phyloP scores from a whole-genome alignment of 2,113 vertebrate species.

The Atlantisia rogersi region DNA sequence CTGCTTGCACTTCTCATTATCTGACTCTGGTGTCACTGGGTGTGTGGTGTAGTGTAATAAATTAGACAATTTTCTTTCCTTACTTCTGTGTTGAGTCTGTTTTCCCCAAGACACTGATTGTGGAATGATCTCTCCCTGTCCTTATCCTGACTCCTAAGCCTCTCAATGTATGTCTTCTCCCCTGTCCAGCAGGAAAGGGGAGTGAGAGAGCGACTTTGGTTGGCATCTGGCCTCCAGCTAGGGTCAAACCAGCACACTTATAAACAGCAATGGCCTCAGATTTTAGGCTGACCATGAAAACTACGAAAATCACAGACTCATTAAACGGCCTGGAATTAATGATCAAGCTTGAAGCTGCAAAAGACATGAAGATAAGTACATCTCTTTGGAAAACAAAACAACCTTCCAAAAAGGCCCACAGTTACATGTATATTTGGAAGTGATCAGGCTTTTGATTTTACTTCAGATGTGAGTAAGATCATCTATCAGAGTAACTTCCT shows the following conservation, averaged over 20 bases:
- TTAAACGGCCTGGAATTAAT: not conserved
- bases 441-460: not conserved
- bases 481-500: not conserved
- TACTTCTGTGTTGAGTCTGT: too few species aligned
- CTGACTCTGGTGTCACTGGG: too few species aligned
- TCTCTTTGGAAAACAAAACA: not conserved
- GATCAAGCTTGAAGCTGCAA: not conserved
- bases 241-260: not conserved
- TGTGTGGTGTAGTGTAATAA: too few species aligned
- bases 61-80: too few species aligned
- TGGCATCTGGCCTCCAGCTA: too few species aligned
- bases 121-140: too few species aligned
- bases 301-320: not conserved
- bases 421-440: not conserved
- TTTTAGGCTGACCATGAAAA: not conserved
- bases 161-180: too few species aligned
- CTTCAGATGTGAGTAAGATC: not conserved
- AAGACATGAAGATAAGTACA: not conserved
- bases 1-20: too few species aligned
- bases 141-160: too few species aligned
- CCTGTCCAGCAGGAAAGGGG: too few species aligned
- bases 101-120: too few species aligned
- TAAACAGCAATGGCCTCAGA: not conserved
- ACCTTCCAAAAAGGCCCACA: fast-evolving
- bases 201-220: too few species aligned